These are phyloP conservation scores for Phragmatobia fuliginosa DNA, from an alignment of 2,888 invertebrate species.

Conservation along the genomic window DNA sequence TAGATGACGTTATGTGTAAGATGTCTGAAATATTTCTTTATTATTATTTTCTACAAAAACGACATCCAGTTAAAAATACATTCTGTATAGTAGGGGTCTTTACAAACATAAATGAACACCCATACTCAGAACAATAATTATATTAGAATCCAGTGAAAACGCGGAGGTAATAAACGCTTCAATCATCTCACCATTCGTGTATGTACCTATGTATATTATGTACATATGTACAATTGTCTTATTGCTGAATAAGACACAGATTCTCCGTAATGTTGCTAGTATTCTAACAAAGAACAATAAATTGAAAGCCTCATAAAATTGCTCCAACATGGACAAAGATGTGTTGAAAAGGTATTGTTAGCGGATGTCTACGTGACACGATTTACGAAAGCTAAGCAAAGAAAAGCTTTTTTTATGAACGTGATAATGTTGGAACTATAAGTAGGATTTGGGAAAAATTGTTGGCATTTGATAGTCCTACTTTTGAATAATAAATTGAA, in stretches of 20 bases:
- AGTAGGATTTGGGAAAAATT: not conserved
- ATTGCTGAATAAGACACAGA: not conserved
- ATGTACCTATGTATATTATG: no score
- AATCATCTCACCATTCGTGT: no score
- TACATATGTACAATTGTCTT: not conserved
- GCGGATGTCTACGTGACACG: not conserved
- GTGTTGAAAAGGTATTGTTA: not conserved
- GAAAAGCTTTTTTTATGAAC: not conserved
- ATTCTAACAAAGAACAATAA: not conserved
- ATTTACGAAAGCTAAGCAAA: not conserved
- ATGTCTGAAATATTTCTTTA: no score
- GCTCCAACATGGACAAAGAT: not conserved
- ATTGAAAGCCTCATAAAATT: constrained; percentile 1
- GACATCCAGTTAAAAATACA: no score
- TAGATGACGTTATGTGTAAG: no score
- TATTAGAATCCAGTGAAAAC: no score
- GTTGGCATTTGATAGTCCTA: not conserved
- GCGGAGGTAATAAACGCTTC: no score
- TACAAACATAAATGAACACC: no score
- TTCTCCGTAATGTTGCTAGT: not conserved
- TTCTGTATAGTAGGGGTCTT: no score
- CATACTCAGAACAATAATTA: no score
- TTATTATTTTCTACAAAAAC: no score
- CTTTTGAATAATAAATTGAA: not conserved
- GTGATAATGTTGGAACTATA: not conserved